phyloP scores from a whole-genome alignment of 2,797 vertebrate species.

The Amazona finschi region DNA sequence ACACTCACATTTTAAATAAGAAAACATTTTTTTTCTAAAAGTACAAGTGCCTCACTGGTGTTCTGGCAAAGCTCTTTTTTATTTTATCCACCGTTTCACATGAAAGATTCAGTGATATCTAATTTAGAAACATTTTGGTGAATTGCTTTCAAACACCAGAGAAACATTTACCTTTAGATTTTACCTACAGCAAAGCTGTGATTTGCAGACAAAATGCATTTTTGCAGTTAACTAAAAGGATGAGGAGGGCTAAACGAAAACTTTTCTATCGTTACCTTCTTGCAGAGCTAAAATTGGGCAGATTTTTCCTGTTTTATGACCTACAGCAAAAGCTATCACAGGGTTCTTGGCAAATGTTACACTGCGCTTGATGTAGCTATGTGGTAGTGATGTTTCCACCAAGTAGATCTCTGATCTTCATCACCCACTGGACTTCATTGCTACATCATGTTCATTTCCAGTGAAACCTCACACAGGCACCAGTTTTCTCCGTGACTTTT shows the following conservation, averaged over 20 bases:
- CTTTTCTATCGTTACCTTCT: background rate
- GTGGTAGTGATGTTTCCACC: background rate
- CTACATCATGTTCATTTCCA: background rate
- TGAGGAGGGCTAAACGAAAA: background rate
- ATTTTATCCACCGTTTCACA: background rate
- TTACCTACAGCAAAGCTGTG: background rate
- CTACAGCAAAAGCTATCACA: background rate
- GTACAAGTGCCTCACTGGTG: background rate
- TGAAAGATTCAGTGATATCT: background rate
- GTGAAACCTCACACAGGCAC: background rate
- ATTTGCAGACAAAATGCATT: background rate
- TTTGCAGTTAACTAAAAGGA: background rate
- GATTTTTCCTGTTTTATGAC: background rate
- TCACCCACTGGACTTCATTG: background rate
- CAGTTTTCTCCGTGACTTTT: background rate
- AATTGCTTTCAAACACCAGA: background rate
- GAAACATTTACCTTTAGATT: background rate
- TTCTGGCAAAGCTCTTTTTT: background rate
- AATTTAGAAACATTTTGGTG: background rate
- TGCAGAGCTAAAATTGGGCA: background rate
- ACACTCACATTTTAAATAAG: background rate
- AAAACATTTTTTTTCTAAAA: background rate
- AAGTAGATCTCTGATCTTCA: background rate
- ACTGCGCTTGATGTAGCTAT: fast-evolving
- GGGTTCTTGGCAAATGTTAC: background rate